Percentiles rank a stretch among this genome's conserved stretches.
These are phyloP conservation scores for Malurus melanocephalus DNA, from an alignment of 2,113 vertebrate genomes.

Conservation along the genomic window DNA sequence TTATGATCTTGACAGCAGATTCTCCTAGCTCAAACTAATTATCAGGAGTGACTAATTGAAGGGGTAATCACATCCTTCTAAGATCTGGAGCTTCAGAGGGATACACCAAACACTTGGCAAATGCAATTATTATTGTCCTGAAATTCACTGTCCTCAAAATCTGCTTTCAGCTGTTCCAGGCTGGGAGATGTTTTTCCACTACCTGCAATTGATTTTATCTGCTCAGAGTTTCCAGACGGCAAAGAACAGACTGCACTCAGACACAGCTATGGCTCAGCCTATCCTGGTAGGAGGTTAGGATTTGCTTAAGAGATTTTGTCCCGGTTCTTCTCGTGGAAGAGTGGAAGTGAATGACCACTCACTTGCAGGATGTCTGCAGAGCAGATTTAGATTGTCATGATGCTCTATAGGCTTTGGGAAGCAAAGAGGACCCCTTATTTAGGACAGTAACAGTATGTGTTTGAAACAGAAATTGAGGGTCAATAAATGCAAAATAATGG, in stretches of 20 bases:
- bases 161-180: background rate
- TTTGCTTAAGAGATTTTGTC: background rate
- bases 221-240: background rate
- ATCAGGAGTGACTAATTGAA: background rate
- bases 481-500: background rate
- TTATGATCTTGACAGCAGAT: background rate
- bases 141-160: background rate
- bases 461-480: background rate
- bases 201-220: background rate
- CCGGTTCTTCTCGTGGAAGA: background rate
- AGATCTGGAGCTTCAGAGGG: background rate
- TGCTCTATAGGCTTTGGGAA: background rate
- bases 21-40: background rate
- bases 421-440: background rate
- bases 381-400: background rate
- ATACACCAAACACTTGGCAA: background rate
- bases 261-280: background rate
- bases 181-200: background rate
- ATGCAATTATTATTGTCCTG: background rate
- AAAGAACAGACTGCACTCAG: background rate
- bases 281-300: background rate
- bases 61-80: background rate
- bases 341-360: background rate
- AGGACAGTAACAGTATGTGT: background rate
- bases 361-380: background rate